Conservation (phyloP, 1,140 invertebrate species). For the Scaptomyza pallida region DNA sequence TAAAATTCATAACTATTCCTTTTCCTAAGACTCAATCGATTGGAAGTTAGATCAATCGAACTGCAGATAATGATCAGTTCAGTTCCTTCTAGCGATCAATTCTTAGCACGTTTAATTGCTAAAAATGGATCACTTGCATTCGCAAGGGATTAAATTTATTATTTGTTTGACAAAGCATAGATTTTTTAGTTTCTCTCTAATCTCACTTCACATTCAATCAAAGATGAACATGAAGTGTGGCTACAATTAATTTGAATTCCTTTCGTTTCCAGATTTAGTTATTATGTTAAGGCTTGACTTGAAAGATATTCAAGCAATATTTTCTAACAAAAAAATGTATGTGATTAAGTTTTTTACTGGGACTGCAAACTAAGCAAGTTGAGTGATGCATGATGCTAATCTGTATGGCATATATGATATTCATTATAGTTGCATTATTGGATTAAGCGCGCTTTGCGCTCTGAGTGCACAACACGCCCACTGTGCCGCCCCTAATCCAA, state of each 20-base stretch:
- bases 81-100: conserved; percentile 3
- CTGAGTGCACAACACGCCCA: conserved; percentile 55
- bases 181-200: background rate
- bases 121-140: conserved; percentile 9
- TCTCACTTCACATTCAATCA: conserved; percentile 1
- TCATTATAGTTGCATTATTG: conserved; percentile 39
- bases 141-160: conserved; percentile 18
- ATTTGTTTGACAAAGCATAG: conserved; percentile 21
- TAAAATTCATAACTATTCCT: no score
- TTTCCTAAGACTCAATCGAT: background rate
- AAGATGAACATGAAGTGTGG: background rate
- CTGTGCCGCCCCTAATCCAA: conserved; percentile 51
- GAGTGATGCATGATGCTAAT: background rate
- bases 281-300: no score
- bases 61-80: background rate
- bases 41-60: background rate
- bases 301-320: no score
- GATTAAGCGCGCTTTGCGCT: conserved; percentile 9
- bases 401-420: conserved; percentile 4
- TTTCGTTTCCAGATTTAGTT: no score
- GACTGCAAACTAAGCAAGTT: background rate
- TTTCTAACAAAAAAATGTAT: no score
- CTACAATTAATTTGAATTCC: background rate
- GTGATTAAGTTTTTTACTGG: no score
- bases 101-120: background rate